Evolutionary conservation across 2,888 invertebrate genomes (phyloP), one percentile per base, ranked within the genome.

Genomic region (Orthonevra nobilis): DNA sequence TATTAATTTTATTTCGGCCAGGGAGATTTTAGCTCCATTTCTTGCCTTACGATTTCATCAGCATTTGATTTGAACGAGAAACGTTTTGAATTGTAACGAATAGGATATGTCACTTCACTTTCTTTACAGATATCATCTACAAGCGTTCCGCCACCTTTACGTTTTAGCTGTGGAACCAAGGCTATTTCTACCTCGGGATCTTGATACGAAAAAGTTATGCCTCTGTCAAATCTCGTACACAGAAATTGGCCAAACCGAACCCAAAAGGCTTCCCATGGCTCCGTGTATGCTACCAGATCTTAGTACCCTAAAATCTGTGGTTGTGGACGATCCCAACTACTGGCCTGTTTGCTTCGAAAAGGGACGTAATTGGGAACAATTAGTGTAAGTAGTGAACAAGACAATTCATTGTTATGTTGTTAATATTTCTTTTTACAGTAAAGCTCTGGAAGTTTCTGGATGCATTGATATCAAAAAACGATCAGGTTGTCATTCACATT

Each of bases 141-240:
- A 99, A 91, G 98, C 99, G 0, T 94, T 99, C 85, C 91, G 99
- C 1, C 99, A 99, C 89, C 90, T 99, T 15, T 99, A 99, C 88
- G 97, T 98, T 0, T 87, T 99, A 81, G 98, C 99, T 0, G 94
- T 95, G 0, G 97, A 99, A 86, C 95, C 97, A 0, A 90, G 99
- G 7, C 90, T 99, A 7, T 90, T 99, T 54, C 90, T 98, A 58
- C 97, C 98, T 0, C 91, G 94, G 20, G 97, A 98, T 85, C 92
- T 97, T 7, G 93, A 92, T 85, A 94, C 93, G 0, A 93, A 94
- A 17, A 92, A 93, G 82, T 91, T 94, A 30, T 96, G 97, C 85
- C 95, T 96, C 83, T 96, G 95, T 0, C 94, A 95, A 74, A 90
- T 98, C 90, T 95, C 83, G 2, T 87, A 88, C 7, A 84, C 89